These are phyloP conservation scores for Zoanthus solanderi DNA, from an alignment of 92 coral and sea anemone genomes.

Conservation along the genomic window DNA sequence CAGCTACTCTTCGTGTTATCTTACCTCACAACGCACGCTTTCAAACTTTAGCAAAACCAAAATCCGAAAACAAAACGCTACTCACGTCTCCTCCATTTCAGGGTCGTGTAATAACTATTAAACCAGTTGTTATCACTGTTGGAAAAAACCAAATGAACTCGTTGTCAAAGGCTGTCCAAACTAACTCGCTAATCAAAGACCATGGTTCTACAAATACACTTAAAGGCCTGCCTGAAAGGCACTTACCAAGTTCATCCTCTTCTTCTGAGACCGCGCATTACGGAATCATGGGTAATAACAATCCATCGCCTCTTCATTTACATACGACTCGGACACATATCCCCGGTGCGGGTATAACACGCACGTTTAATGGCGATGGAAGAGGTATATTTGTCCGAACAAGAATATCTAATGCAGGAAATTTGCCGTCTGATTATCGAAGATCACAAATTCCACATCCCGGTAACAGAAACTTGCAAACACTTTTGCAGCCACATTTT, in stretches of 20 bases:
- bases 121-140: conserved; percentile 32
- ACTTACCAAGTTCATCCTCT: neutral
- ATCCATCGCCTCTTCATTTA: neutral
- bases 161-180: conserved; percentile 27
- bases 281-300: conserved; percentile 41
- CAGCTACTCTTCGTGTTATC: conserved; percentile 12
- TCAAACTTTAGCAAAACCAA: neutral
- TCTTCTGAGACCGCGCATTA: neutral
- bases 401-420: conserved; percentile 16
- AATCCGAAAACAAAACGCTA: neutral
- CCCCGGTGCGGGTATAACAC: conserved; percentile 17
- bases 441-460: conserved; percentile 32
- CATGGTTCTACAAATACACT: conserved; percentile 13
- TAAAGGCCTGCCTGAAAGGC: neutral
- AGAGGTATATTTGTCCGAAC: conserved; percentile 29
- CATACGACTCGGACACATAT: conserved; percentile 35
- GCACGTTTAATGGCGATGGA: conserved; percentile 13
- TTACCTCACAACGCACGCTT: neutral
- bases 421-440: conserved; percentile 32
- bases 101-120: conserved; percentile 27
- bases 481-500: neutral
- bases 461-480: neutral
- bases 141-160: neutral
- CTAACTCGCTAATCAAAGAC: neutral
- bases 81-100: neutral